Conservation (phyloP, 2,113 vertebrate species). For the Aptenodytes patagonicus region DNA sequence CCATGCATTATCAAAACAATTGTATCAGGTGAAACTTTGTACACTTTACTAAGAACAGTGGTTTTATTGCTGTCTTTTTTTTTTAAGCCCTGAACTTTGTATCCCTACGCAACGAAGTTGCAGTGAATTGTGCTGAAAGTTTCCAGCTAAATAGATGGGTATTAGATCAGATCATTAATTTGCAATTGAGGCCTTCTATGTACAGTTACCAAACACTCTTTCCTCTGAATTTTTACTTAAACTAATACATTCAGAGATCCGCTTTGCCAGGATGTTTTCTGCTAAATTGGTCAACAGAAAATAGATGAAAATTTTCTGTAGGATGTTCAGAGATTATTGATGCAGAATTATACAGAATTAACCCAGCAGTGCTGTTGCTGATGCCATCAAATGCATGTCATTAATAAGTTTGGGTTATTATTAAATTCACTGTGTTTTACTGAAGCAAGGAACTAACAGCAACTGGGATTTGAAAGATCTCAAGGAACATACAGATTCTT, state of each 20-base stretch:
- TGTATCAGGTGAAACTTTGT: neutral
- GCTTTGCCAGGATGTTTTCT: neutral
- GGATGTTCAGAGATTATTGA: neutral
- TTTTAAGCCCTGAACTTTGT: neutral
- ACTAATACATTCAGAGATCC: neutral
- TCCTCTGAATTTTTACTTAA: neutral
- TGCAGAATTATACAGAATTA: neutral
- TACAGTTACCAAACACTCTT: neutral
- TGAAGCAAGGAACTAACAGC: neutral
- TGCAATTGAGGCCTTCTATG: neutral
- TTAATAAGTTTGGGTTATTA: neutral
- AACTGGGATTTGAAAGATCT: neutral
- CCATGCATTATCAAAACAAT: neutral
- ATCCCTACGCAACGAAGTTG: neutral
- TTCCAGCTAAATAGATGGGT: neutral
- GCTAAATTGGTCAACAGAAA: neutral
- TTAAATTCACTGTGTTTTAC: neutral
- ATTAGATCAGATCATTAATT: neutral
- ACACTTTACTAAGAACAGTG: neutral
- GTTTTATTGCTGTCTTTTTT: neutral
- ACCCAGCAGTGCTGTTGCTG: neutral
- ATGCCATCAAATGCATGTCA: neutral
- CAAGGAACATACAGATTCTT: neutral
- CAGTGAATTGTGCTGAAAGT: neutral
- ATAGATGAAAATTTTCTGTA: neutral